A percentile compares a stretch with the other conserved stretches of the same genome.
phyloP scores from a whole-genome alignment of 2,888 invertebrate species.

The Eristalinus sepulchralis region DNA sequence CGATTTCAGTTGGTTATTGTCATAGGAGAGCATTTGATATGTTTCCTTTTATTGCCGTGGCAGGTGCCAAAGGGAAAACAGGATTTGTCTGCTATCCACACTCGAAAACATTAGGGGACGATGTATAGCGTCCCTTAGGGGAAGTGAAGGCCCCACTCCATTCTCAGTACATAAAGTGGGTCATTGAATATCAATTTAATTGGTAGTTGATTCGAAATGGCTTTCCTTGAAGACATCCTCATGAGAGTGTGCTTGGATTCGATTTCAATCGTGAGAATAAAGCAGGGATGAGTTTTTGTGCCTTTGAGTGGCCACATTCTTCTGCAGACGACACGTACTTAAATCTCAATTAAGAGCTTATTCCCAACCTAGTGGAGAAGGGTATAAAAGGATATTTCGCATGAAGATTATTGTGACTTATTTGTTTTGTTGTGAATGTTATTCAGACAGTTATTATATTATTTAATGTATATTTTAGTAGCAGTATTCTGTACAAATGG shows the following conservation, averaged over 20 bases:
- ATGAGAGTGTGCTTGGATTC: slow-evolving; percentile 33
- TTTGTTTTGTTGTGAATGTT: too few species aligned
- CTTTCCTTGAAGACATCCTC: slow-evolving; percentile 22
- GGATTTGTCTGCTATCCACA: slow-evolving; percentile 20
- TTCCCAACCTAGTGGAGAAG: neutral
- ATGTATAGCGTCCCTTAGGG: slow-evolving; percentile 24
- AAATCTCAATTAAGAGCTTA: neutral
- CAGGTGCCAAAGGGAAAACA: slow-evolving; percentile 52
- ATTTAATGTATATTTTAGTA: too few species aligned
- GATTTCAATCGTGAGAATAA: neutral
- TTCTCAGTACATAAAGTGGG: slow-evolving; percentile 47
- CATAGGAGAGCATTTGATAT: slow-evolving; percentile 31
- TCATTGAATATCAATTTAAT: slow-evolving; percentile 69
- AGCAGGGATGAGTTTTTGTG: neutral
- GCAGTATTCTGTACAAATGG: too few species aligned
- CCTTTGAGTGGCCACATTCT: neutral
- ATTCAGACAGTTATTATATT: too few species aligned
- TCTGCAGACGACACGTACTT: neutral
- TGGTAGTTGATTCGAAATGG: slow-evolving; percentile 61
- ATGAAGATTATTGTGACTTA: too few species aligned
- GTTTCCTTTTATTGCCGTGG: slow-evolving; percentile 52
- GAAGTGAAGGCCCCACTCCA: neutral
- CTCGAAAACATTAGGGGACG: slow-evolving; percentile 19
- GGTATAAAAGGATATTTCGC: too few species aligned
- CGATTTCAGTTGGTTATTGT: slow-evolving; percentile 16